These are phyloP conservation scores for Zaprionus lachaisei DNA, from an alignment of 1,140 invertebrate species.

Conservation along the genomic window DNA sequence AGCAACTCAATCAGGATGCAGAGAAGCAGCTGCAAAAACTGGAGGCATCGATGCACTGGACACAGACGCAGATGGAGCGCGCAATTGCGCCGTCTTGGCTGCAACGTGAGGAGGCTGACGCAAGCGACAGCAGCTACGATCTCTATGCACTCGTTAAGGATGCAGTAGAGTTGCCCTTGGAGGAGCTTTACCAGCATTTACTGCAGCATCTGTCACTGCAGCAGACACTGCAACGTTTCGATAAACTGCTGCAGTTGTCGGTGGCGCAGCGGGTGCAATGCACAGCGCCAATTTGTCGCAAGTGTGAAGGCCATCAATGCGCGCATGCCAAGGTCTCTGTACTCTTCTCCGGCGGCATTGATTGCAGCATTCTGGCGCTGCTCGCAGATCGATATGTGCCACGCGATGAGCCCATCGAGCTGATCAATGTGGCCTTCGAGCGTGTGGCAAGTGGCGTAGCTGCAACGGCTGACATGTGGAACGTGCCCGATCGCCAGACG, in stretches of 20 bases:
- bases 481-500: conserved; percentile 92
- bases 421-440: conserved; percentile 99
- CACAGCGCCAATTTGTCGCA: conserved; percentile 88
- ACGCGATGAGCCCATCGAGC: conserved; percentile 91
- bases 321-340: conserved; percentile 92
- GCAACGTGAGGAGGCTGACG: not conserved
- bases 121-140: conserved; percentile 8
- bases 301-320: conserved; percentile 85
- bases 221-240: conserved; percentile 85
- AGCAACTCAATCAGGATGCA: conserved; percentile 22
- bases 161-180: conserved; percentile 68
- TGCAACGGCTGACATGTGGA: conserved; percentile 39
- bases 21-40: conserved; percentile 40
- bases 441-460: conserved; percentile 72
- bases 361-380: conserved; percentile 95
- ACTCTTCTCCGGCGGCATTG: conserved; percentile 97
- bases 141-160: conserved; percentile 17
- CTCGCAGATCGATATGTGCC: conserved; percentile 91
- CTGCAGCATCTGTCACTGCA: conserved; percentile 20
- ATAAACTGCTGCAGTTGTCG: conserved; percentile 87
- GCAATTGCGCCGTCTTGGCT: conserved; percentile 49
- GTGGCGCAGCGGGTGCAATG: conserved; percentile 87
- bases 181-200: conserved; percentile 35
- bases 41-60: conserved; percentile 41
- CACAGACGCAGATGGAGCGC: conserved; percentile 17